Evolutionary conservation across 2,888 invertebrate genomes (phyloP).

Genomic region (Chloromyia formosa): DNA sequence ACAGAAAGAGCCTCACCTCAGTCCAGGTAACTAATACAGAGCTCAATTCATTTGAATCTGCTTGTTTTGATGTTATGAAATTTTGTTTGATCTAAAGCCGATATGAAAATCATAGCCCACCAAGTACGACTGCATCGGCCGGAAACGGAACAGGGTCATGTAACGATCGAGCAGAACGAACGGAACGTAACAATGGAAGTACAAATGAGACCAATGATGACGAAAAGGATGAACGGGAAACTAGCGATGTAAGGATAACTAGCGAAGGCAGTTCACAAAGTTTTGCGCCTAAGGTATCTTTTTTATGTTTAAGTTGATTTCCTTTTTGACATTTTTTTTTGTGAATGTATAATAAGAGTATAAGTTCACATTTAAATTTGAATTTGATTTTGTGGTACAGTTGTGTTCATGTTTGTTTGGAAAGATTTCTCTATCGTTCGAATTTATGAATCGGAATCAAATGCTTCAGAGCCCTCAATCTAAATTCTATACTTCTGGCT

Average conservation of each 20-base stretch:
- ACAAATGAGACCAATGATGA: conserved; percentile 63
- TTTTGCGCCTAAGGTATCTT: conserved; percentile 54
- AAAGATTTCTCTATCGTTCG: no score
- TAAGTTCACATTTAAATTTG: neutral
- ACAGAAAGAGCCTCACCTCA: conserved; percentile 63
- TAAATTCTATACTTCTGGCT: no score
- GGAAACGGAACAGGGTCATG: conserved; percentile 53
- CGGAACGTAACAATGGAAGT: conserved; percentile 63
- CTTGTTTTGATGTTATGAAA: conserved; percentile 1
- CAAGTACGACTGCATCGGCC: conserved; percentile 61
- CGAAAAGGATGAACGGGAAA: conserved; percentile 62
- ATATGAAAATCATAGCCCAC: conserved; percentile 64
- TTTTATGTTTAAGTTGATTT: conserved; percentile 44
- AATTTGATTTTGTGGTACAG: neutral
- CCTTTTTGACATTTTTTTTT: conserved; percentile 35
- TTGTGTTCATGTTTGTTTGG: no score
- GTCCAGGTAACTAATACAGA: conserved; percentile 58
- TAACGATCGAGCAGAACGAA: conserved; percentile 56
- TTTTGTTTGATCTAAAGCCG: conserved; percentile 55
- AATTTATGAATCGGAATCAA: no score
- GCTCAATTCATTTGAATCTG: neutral
- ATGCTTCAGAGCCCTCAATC: no score
- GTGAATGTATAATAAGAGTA: conserved; percentile 23
- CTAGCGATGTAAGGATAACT: conserved; percentile 59
- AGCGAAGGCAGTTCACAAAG: conserved; percentile 52